phyloP scores from a whole-genome alignment of 1,140 invertebrate species.

The Macrobrachium nipponense region DNA sequence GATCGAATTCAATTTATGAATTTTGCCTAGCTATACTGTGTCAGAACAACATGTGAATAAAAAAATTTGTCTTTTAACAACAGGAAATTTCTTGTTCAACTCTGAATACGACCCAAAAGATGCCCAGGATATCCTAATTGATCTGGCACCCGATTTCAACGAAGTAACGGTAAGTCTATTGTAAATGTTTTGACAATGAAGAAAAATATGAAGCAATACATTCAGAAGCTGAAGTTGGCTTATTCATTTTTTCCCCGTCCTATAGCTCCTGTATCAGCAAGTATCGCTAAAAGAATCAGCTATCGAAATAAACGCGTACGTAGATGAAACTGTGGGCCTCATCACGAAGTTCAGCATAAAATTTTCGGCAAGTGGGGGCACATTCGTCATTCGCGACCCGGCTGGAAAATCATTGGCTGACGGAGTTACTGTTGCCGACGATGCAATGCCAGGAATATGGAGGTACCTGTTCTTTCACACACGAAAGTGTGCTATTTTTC shows the following conservation, averaged over 20 bases:
- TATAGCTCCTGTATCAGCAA: neutral
- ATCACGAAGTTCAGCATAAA: neutral
- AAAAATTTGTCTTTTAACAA: too few relatives aligned
- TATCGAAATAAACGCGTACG: neutral
- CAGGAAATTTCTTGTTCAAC: too few relatives aligned
- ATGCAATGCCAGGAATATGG: too few relatives aligned
- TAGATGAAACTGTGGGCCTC: neutral
- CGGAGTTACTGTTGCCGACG: too few relatives aligned
- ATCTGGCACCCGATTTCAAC: neutral
- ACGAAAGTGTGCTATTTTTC: neutral
- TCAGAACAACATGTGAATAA: too few relatives aligned
- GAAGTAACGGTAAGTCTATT: neutral
- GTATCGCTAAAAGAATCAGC: neutral
- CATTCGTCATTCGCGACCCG: neutral
- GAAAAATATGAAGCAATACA: neutral
- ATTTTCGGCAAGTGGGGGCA: neutral
- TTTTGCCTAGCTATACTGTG: too few relatives aligned
- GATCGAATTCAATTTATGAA: too few relatives aligned
- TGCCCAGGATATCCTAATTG: neutral
- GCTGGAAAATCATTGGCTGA: neutral
- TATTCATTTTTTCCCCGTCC: neutral
- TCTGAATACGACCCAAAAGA: too few relatives aligned
- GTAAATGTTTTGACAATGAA: neutral
- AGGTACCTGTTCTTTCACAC: neutral
- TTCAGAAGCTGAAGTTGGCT: neutral